Evolutionary conservation across 1,140 invertebrate species (phyloP).

Genomic region (Dreissena rostriformis): DNA sequence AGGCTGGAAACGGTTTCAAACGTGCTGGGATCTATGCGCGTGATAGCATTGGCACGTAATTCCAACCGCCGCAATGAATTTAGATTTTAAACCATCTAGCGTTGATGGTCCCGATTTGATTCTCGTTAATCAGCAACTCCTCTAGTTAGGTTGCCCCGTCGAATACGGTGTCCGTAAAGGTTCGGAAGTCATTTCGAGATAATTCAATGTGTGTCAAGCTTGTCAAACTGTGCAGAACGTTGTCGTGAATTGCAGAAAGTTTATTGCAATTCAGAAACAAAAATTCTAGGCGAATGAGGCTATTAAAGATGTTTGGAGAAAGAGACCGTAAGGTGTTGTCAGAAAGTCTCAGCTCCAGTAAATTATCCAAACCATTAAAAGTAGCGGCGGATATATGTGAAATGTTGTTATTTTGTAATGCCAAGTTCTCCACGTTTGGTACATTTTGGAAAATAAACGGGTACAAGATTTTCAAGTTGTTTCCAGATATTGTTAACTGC

Average conservation of each 20-base stretch:
- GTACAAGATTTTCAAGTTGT: constrained; percentile 48
- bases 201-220: constrained; percentile 53
- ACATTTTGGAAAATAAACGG: constrained; percentile 48
- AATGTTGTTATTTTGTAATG: constrained; percentile 60
- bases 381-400: constrained; percentile 43
- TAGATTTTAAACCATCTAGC: constrained; percentile 58
- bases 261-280: constrained; percentile 57
- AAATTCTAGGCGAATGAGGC: constrained; percentile 26
- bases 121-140: constrained; percentile 51
- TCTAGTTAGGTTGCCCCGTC: constrained; percentile 40
- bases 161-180: constrained; percentile 51
- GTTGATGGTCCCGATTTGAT: constrained; percentile 45
- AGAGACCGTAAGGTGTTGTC: constrained; percentile 53
- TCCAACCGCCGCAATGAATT: constrained; percentile 40
- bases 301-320: constrained; percentile 35
- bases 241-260: constrained; percentile 13
- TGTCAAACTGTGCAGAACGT: constrained; percentile 18
- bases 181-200: constrained; percentile 56
- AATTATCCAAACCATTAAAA: constrained; percentile 30
- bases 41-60: constrained; percentile 48
- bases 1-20: constrained; percentile 42
- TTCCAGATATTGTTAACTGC: constrained; percentile 54
- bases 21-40: constrained; percentile 42
- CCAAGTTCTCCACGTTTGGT: constrained; percentile 37
- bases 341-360: constrained; percentile 53